Evolutionary conservation across 2,113 vertebrate genomes (phyloP).

Genomic region (Caretta caretta): DNA sequence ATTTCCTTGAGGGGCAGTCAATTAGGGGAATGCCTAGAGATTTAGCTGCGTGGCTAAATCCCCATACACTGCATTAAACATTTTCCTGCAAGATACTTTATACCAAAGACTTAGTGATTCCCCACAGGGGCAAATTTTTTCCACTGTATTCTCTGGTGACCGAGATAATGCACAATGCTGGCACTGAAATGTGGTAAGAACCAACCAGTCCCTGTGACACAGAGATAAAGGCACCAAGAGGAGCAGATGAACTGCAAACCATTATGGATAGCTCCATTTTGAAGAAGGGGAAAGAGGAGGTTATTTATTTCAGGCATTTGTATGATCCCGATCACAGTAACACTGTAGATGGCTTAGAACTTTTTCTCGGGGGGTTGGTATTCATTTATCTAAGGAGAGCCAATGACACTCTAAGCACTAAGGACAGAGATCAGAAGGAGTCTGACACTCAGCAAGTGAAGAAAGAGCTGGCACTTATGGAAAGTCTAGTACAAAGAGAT

Average conservation of each 20-base stretch:
- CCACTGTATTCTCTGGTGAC: background rate
- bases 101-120: background rate
- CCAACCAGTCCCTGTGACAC: background rate
- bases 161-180: background rate
- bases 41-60: background rate
- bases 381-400: background rate
- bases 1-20: background rate
- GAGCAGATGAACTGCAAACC: background rate
- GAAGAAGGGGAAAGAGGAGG: background rate
- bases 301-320: too few species aligned
- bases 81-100: conserved; percentile 7
- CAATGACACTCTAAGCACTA: background rate
- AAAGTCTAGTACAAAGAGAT: background rate
- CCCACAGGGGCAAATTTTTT: background rate
- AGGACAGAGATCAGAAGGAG: background rate
- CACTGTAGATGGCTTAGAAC: background rate
- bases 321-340: background rate
- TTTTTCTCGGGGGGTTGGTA: too few species aligned
- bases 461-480: background rate
- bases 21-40: background rate
- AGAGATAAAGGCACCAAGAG: background rate
- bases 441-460: background rate
- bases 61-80: background rate
- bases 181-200: background rate
- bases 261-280: background rate